Evolutionary conservation across 1,140 invertebrate species (phyloP).

Genomic region (Rhynchophorus ferrugineus): DNA sequence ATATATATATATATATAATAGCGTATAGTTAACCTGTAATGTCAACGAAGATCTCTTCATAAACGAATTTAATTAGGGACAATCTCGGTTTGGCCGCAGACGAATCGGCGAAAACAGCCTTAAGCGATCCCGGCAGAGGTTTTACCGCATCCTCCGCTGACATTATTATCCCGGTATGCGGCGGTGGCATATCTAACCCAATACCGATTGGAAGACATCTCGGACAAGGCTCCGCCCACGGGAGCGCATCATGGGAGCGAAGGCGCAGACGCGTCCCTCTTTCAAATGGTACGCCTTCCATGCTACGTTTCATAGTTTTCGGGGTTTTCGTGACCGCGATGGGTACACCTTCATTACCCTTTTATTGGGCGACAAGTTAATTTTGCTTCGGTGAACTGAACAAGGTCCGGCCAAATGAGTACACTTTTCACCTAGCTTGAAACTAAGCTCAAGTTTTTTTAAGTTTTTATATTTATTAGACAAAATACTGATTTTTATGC

Average conservation of each 20-base stretch:
- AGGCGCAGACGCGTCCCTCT: slow-evolving; percentile 11
- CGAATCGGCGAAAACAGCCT: slow-evolving; percentile 8
- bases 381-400: slow-evolving; percentile 23
- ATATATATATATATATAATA: too few species aligned
- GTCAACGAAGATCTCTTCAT: too few species aligned
- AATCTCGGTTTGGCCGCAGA: too few species aligned
- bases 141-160: slow-evolving; percentile 12
- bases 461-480: too few species aligned
- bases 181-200: slow-evolving; percentile 18
- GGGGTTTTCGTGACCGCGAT: neutral
- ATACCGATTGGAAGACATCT: slow-evolving; percentile 14
- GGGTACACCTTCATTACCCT: slow-evolving; percentile 21
- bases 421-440: too few species aligned
- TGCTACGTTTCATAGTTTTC: slow-evolving; percentile 22
- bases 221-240: slow-evolving; percentile 8
- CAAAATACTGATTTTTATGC: too few species aligned
- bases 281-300: slow-evolving; percentile 17
- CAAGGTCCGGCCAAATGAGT: neutral
- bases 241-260: slow-evolving; percentile 14
- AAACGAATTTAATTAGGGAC: too few species aligned
- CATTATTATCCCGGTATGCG: slow-evolving; percentile 19
- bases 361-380: slow-evolving; percentile 22
- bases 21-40: too few species aligned
- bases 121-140: slow-evolving; percentile 19
- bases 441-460: too few species aligned